phyloP scores from a whole-genome alignment of 2,797 vertebrate species.

The Falco rusticolus region DNA sequence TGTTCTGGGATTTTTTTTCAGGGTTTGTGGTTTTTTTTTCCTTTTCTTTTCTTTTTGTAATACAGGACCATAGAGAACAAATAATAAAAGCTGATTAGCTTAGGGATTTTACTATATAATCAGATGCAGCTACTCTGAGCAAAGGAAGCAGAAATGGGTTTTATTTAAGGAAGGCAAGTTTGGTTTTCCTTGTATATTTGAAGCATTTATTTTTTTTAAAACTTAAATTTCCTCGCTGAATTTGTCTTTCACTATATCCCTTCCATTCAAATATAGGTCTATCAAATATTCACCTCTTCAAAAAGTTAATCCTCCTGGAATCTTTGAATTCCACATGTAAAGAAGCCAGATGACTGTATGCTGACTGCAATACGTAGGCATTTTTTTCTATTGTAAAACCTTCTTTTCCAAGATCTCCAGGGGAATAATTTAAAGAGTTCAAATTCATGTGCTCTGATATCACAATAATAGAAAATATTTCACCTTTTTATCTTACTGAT shows the following conservation, averaged over 20 bases:
- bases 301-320: constrained; percentile 39
- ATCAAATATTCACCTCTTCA: constrained; percentile 19
- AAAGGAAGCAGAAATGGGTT: not conserved
- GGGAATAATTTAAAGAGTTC: not conserved
- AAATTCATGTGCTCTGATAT: not conserved
- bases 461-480: not conserved
- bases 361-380: constrained; percentile 15
- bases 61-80: not conserved
- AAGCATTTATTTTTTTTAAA: not conserved
- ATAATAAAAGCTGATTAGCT: not conserved
- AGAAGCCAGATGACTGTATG: constrained; percentile 6
- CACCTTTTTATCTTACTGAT: not conserved
- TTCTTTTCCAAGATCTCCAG: constrained; percentile 39
- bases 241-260: not conserved
- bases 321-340: constrained; percentile 16
- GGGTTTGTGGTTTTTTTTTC: not conserved
- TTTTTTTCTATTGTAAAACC: not conserved
- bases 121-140: not conserved
- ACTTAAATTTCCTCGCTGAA: not conserved
- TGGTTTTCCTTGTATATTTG: not conserved
- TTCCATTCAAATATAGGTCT: constrained; percentile 4
- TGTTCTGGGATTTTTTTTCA: not conserved
- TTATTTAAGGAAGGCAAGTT: not conserved
- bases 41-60: not conserved
- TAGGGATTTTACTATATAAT: not conserved